Percentiles rank a stretch among this genome's conserved stretches.
phyloP scores from a whole-genome alignment of 2,113 vertebrate genomes.

The Taxidea taxus region DNA sequence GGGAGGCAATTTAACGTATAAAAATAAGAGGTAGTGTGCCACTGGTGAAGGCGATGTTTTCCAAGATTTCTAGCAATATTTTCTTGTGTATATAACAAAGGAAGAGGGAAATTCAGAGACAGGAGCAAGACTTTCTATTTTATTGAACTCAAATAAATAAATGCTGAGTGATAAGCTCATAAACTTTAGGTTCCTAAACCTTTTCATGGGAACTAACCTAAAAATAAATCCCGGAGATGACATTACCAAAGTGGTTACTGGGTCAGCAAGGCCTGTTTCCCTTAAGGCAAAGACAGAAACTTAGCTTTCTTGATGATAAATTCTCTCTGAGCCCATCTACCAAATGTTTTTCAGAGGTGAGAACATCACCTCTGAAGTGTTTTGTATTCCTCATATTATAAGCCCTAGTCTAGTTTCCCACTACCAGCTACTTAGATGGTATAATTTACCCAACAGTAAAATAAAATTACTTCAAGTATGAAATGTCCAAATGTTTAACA shows the following conservation, averaged over 20 bases:
- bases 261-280: not conserved
- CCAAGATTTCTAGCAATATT: not conserved
- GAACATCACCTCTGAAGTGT: not conserved
- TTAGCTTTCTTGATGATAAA: slow-evolving; percentile 1
- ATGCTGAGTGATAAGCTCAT: not conserved
- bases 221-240: not conserved
- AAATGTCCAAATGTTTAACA: not conserved
- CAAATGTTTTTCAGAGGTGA: not conserved
- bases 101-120: not conserved
- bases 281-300: not conserved
- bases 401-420: not conserved
- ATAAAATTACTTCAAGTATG: not conserved
- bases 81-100: not conserved
- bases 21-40: not conserved
- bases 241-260: not conserved
- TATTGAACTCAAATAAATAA: not conserved
- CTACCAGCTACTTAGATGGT: not conserved
- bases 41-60: not conserved
- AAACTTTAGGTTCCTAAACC: not conserved
- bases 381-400: not conserved
- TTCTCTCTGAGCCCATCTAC: not conserved
- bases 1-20: not conserved
- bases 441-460: slow-evolving; percentile 12
- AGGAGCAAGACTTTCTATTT: not conserved
- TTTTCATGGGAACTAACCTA: not conserved